These are phyloP conservation scores for Aporophyla lueneburgensis DNA, from an alignment of 2,888 invertebrate species.

Conservation along the genomic window DNA sequence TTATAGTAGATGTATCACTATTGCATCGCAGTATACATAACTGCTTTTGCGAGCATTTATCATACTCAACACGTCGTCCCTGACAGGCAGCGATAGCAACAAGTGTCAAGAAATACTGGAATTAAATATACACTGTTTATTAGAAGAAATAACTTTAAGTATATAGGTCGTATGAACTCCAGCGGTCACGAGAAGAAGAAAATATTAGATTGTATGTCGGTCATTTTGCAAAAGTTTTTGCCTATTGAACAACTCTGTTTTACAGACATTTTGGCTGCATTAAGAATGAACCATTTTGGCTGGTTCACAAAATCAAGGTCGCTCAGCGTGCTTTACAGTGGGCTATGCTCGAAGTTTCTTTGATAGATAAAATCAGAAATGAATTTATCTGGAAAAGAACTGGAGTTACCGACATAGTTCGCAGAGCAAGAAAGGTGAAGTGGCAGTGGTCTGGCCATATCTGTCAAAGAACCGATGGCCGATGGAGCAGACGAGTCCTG, in stretches of 20 bases:
- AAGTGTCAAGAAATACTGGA: slow-evolving; percentile 14
- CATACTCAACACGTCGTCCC: slow-evolving; percentile 10
- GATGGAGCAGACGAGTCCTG: too few species aligned
- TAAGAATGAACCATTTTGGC: background rate
- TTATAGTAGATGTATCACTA: background rate
- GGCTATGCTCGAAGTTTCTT: too few species aligned
- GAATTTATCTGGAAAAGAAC: too few species aligned
- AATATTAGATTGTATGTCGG: background rate
- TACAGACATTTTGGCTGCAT: background rate
- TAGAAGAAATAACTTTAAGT: background rate
- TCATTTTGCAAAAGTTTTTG: background rate
- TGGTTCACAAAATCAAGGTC: too few species aligned
- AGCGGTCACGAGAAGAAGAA: background rate
- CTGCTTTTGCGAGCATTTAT: slow-evolving; percentile 19
- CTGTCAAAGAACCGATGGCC: too few species aligned
- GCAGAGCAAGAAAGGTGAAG: too few species aligned
- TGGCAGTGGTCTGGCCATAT: too few species aligned
- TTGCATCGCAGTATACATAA: slow-evolving; percentile 11
- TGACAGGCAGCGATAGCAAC: slow-evolving; percentile 27
- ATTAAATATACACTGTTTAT: background rate
- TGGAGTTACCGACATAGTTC: too few species aligned
- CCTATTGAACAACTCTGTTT: background rate
- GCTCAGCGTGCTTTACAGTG: too few species aligned
- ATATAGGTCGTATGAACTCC: background rate
- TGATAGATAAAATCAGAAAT: too few species aligned